Evolutionary conservation across 2,888 invertebrate species (phyloP), one percentile per base, ranked within the genome.

Genomic region (Steinernema scapterisci): DNA sequence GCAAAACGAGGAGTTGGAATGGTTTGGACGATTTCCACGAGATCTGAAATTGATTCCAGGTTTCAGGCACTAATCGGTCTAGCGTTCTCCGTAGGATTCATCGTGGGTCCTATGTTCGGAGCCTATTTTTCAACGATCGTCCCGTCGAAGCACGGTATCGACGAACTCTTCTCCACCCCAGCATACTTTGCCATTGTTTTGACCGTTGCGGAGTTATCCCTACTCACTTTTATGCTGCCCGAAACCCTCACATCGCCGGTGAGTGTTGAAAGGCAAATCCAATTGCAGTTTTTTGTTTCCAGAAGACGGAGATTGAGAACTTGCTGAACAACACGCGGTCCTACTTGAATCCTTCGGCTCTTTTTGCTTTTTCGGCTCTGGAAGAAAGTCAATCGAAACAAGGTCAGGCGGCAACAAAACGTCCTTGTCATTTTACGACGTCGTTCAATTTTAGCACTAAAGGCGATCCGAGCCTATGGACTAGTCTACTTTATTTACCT

Each of bases 21-120:
- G 75, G 78, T 75, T 48, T 5, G 19, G 3, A 7, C n/a, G 51
- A 71, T 72, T 27, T 23, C 31, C 9, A 43, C 25, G 13, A 3
- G 21, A 9, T 54, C 23, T 76, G 5, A 44, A 52, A 38, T 19
- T 43, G 23, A 51, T 72, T 11, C 45, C 9, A 31, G 21, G 38
- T 38, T 90, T 52, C 83, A 94, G 94, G 97, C 97, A n/a, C 89
- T 96, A 73, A 93, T 99, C 78, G 99, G 99, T 13, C 92, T 96
- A 83, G 95, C 97, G 7, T 99, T 99, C 89, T 97, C 97, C 0
- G 89, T 99, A 77, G 97, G 96, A n/a, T 99, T 99, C 89, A 93
- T 97, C 83, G 90, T 95, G 78, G 97, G 97, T 0, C 97, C 97
- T 1, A 90, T 95, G 88, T 94, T 97, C 79, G 97, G 97, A 27